Evolutionary conservation across 2,888 invertebrate genomes (phyloP), one percentile per base, ranked within the genome.

Genomic region (Geophilus truncorum): DNA sequence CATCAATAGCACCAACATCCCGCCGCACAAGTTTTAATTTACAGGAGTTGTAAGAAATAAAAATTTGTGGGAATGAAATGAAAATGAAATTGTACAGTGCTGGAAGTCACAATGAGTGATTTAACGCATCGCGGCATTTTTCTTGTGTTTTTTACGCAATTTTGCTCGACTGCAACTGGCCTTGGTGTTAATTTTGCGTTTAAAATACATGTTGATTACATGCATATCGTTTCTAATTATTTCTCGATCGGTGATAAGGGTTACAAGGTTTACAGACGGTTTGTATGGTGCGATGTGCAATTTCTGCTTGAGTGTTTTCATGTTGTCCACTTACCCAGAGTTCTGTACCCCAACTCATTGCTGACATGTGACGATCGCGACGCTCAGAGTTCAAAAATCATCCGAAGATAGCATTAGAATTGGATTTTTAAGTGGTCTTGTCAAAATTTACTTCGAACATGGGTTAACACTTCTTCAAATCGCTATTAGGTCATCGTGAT

Each of bases 341-440:
- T 83, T 86, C 86, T 45, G 84, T 84, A 83, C 86, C 85, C 86
- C 86, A 86, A 83, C 84, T 85, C 85, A 85, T 85, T 57, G 57
- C 57, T 57, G 57, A 57, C 57, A 57, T 57, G 57, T 57, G n/a
- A 57, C 18, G 57, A 57, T 57, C 23, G 1, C 57, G 57, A 23
- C 23, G 23, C 23, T 57, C n/a, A 57, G 18, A 57, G 21, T 57
- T 57, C 57, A 57, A 57, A 18, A 57, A 57, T 57, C 57, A 57
- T 57, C 18, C 57, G 23, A 57, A 21, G 21, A 57, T 9, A 57
- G 15, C 18, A 57, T 57, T 57, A 21, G 57, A 57, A 57, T 57
- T 18, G 23, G 23, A 57, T 57, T 57, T 57, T 18, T 18, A 18
- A 7, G 3, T 5, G 57, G n/a, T 57, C 57, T 57, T 57, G 57